Percentiles rank a stretch among this genome's conserved stretches.
Evolutionary conservation across 2,113 vertebrate species (phyloP).

Genomic region (Columba livia): DNA sequence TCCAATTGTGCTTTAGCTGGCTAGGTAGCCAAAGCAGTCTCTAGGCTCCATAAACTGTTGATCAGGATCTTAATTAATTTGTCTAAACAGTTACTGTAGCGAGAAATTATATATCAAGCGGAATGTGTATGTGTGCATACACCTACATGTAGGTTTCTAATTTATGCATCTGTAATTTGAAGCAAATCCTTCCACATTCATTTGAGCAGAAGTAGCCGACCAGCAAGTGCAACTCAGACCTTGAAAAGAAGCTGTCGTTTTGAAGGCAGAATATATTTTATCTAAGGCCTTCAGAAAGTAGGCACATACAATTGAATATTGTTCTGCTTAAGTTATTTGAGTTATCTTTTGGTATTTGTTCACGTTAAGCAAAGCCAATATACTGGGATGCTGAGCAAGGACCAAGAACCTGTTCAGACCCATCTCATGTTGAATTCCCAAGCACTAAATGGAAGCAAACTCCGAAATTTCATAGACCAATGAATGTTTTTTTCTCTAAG

Average conservation of each 20-base stretch:
- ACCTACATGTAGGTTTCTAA: background rate
- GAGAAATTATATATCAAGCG: background rate
- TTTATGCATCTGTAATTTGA: background rate
- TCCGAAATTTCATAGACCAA: background rate
- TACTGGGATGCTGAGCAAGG: background rate
- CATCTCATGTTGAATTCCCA: background rate
- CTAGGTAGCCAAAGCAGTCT: background rate
- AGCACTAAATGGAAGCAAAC: background rate
- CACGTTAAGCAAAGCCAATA: background rate
- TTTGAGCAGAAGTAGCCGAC: background rate
- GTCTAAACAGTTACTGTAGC: background rate
- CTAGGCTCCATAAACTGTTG: background rate
- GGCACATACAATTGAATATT: background rate
- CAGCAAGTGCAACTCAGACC: rapidly evolving
- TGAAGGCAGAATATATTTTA: background rate
- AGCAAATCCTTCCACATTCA: background rate
- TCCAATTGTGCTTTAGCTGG: background rate
- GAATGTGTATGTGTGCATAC: background rate
- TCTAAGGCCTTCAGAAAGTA: background rate
- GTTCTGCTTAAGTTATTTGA: background rate
- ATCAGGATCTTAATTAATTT: background rate
- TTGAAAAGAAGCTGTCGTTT: background rate
- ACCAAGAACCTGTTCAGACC: background rate
- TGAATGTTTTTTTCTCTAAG: background rate
- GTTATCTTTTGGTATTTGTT: background rate